Evolutionary conservation across 35 echinoderm and acorn worm genomes (phyloP).

Genomic region (Holothuria glaberrima): DNA sequence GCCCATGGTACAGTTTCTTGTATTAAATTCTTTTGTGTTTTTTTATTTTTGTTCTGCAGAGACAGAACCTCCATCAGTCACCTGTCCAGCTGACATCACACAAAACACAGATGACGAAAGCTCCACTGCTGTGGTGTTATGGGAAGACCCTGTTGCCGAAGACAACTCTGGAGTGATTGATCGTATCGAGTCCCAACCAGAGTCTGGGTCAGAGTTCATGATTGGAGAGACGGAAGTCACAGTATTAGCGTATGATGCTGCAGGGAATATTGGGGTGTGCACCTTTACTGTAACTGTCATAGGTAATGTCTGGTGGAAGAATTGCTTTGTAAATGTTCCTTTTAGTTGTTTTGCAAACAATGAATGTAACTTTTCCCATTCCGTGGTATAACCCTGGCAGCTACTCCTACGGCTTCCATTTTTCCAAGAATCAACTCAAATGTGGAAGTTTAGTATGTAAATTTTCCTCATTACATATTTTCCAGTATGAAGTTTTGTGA

Average conservation of each 20-base stretch:
- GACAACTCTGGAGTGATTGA: slow-evolving; percentile 32
- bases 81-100: slow-evolving; percentile 31
- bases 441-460: too few relatives aligned
- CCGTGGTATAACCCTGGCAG: too few relatives aligned
- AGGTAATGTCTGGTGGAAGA: slow-evolving; percentile 1
- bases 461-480: too few relatives aligned
- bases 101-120: background rate
- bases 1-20: too few relatives aligned
- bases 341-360: too few relatives aligned
- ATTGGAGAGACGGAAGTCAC: background rate
- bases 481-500: too few relatives aligned
- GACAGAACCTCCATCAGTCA: background rate
- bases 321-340: too few relatives aligned
- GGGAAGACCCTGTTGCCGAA: background rate
- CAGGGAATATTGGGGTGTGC: background rate
- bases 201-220: background rate
- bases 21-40: background rate
- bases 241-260: background rate
- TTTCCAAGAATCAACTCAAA: too few relatives aligned
- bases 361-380: too few relatives aligned
- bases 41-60: background rate
- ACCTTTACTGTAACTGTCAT: slow-evolving; percentile 6
- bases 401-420: too few relatives aligned
- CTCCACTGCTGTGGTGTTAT: background rate
- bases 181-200: background rate